phyloP scores from a whole-genome alignment of 2,888 invertebrate species.

The Caenorhabditis angaria region DNA sequence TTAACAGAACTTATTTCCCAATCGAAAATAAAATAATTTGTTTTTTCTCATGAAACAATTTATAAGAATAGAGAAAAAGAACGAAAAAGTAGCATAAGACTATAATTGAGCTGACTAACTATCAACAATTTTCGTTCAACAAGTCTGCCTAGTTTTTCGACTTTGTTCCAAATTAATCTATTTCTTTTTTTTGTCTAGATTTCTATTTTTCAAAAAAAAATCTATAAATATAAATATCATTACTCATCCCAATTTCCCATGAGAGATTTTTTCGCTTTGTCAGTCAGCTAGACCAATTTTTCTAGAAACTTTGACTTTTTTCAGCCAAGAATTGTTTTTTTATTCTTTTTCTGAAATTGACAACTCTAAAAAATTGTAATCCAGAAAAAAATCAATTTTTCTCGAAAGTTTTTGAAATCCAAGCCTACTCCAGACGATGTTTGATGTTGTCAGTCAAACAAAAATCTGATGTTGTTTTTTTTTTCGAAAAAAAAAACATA shows the following conservation, averaged over 20 bases:
- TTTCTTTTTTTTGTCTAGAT: not conserved
- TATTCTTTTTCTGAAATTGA: too few relatives aligned
- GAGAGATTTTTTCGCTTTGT: conserved; percentile 1
- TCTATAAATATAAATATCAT: not conserved
- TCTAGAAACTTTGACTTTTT: not conserved
- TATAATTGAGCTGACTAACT: conserved; percentile 2
- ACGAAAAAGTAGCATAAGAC: not conserved
- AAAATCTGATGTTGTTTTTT: not conserved
- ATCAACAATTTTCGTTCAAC: conserved; percentile 2
- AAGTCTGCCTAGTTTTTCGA: too few relatives aligned
- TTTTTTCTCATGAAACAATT: not conserved
- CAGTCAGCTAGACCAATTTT: not conserved
- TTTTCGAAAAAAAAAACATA: not conserved
- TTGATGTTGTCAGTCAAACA: not conserved
- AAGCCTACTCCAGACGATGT: too few relatives aligned
- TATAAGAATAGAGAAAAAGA: not conserved
- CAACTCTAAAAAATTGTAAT: too few relatives aligned
- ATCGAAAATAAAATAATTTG: too few relatives aligned
- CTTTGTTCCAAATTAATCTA: too few relatives aligned
- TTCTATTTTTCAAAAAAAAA: not conserved
- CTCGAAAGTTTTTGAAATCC: too few relatives aligned
- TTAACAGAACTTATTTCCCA: too few relatives aligned
- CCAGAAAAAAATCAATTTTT: too few relatives aligned
- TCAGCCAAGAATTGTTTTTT: not conserved
- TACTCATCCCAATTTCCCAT: not conserved